Evolutionary conservation across 2,888 invertebrate species (phyloP).

Genomic region (Aphodius granarius): DNA sequence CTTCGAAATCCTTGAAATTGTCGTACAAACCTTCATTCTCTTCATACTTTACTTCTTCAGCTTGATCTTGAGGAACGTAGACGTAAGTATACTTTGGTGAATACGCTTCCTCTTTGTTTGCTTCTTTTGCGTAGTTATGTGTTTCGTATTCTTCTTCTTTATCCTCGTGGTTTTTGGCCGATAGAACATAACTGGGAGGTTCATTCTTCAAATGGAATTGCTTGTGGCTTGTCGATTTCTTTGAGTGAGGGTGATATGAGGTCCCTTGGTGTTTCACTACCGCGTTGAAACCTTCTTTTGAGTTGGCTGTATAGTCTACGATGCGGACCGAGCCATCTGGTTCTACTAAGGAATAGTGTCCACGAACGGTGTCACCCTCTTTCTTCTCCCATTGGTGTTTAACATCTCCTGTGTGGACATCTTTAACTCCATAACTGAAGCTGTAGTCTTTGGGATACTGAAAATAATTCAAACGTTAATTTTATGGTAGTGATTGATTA

Average conservation of each 20-base stretch:
- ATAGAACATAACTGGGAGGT: constrained; percentile 2
- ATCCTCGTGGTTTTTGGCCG: constrained; percentile 2
- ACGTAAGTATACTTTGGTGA: constrained; percentile 21
- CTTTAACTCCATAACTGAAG: constrained; percentile 65
- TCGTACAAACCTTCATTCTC: neutral
- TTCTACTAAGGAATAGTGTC: constrained; percentile 69
- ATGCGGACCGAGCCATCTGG: constrained; percentile 66
- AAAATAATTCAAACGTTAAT: constrained; percentile 34
- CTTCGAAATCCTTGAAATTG: constrained; percentile 18
- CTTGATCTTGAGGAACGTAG: constrained; percentile 19
- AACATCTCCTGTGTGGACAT: constrained; percentile 62
- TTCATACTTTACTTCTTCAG: constrained; percentile 1
- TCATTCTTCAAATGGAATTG: constrained; percentile 17
- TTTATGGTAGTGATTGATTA: too few species aligned
- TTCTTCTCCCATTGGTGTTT: constrained; percentile 66
- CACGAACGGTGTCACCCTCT: constrained; percentile 63
- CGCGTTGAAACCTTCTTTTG: constrained; percentile 61
- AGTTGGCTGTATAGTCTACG: constrained; percentile 64
- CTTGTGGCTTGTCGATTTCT: constrained; percentile 24
- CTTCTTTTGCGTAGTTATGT: neutral
- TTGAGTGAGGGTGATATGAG: constrained; percentile 46
- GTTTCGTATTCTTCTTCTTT: neutral
- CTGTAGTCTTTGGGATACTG: constrained; percentile 62
- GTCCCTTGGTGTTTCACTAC: constrained; percentile 60
- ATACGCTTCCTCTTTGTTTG: constrained; percentile 10